Conservation (phyloP, 2,888 invertebrate species). For the Cremastinae sp. region DNA sequence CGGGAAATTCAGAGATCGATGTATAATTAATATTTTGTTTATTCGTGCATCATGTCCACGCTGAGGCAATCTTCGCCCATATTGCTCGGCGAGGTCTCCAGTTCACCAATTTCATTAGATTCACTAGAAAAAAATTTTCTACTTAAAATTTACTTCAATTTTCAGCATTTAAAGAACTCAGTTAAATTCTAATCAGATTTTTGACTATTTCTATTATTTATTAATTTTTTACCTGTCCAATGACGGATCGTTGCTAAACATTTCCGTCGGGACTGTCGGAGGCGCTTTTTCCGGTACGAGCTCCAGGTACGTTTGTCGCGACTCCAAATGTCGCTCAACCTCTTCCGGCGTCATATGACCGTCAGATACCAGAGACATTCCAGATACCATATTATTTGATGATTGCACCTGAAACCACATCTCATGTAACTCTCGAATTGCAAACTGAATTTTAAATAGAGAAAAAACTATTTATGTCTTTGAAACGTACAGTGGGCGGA, state of each 20-base stretch:
- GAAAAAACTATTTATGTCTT: not conserved
- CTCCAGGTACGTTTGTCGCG: slow-evolving; percentile 89
- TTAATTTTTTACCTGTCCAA: slow-evolving; percentile 85
- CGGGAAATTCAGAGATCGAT: slow-evolving; percentile 41
- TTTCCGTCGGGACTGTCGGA: slow-evolving; percentile 94
- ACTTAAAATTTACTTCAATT: not conserved
- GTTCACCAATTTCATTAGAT: slow-evolving; percentile 88
- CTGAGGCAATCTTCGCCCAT: slow-evolving; percentile 90
- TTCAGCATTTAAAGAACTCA: too few species aligned
- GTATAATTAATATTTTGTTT: slow-evolving; percentile 66
- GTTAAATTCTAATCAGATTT: too few species aligned
- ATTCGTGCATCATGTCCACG: slow-evolving; percentile 84
- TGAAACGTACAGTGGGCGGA: slow-evolving; percentile 70
- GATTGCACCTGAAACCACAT: slow-evolving; percentile 81
- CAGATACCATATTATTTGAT: slow-evolving; percentile 80
- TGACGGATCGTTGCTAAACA: slow-evolving; percentile 97
- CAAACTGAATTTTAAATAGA: slow-evolving; percentile 36
- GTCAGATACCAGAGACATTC: slow-evolving; percentile 84
- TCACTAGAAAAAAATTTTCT: slow-evolving; percentile 83
- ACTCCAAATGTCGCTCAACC: slow-evolving; percentile 93
- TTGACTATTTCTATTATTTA: too few species aligned
- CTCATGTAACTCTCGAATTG: not conserved
- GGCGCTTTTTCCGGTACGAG: slow-evolving; percentile 92
- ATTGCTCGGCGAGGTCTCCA: slow-evolving; percentile 92
- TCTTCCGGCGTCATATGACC: slow-evolving; percentile 96